Conservation (phyloP, 2,113 vertebrate genomes). For the Balaenoptera acutorostrata region DNA sequence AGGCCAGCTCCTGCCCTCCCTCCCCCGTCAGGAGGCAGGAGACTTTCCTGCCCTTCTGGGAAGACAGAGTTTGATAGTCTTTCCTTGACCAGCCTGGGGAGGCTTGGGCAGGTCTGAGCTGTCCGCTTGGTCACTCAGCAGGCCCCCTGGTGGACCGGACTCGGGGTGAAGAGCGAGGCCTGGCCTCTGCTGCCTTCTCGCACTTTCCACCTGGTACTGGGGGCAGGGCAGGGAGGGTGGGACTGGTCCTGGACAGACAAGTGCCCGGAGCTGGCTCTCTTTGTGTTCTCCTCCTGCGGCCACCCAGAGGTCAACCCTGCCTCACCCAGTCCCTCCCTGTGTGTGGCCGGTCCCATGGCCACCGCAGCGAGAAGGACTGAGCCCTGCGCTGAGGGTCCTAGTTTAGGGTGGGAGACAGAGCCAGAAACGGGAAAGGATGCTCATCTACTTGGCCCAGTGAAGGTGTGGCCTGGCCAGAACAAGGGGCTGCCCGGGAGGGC, state of each 20-base stretch:
- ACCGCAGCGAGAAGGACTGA: rapidly evolving
- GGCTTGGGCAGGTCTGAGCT: neutral
- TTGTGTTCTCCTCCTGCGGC: neutral
- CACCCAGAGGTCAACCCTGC: neutral
- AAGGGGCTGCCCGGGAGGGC: neutral
- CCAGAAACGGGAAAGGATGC: neutral
- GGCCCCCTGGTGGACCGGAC: neutral
- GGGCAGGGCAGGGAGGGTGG: neutral
- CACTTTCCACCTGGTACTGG: no score
- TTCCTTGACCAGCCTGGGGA: neutral
- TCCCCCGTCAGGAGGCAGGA: neutral
- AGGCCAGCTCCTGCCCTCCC: neutral
- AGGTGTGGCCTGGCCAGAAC: neutral
- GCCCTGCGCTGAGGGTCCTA: neutral
- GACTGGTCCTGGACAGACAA: rapidly evolving
- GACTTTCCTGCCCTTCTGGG: rapidly evolving
- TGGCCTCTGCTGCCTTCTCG: neutral
- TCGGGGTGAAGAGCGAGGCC: neutral
- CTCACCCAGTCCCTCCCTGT: neutral
- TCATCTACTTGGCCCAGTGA: neutral
- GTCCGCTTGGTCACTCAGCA: neutral
- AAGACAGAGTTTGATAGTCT: no score
- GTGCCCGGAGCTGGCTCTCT: rapidly evolving
- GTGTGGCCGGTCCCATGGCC: rapidly evolving
- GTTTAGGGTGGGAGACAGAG: neutral